These are phyloP conservation scores for Thamnophis sirtalis DNA, from an alignment of 2,113 vertebrate species.

Conservation along the genomic window DNA sequence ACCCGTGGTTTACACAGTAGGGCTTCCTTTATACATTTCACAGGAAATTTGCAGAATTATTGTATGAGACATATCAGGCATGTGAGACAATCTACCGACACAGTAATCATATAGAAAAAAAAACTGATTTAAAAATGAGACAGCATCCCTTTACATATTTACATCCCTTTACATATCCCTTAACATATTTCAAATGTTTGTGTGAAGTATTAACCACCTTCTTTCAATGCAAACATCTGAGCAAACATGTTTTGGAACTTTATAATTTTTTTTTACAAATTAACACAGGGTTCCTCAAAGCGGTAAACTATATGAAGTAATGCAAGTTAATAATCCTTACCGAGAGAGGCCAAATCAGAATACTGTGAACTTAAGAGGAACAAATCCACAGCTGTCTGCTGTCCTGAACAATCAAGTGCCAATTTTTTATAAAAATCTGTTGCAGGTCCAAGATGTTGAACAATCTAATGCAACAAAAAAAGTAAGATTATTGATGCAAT, in stretches of 20 bases:
- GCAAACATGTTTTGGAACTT: background rate
- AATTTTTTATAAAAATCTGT: constrained; percentile 99
- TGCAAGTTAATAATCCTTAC: constrained; percentile 67
- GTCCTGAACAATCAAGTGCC: constrained; percentile 94
- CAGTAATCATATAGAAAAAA: background rate
- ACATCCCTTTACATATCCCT: background rate
- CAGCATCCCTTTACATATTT: background rate
- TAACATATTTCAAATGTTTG: background rate
- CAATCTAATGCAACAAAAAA: constrained; percentile 72
- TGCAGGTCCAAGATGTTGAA: constrained; percentile 93
- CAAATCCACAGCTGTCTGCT: constrained; percentile 94
- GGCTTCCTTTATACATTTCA: background rate
- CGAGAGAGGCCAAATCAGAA: constrained; percentile 88
- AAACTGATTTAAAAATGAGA: background rate
- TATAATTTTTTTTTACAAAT: background rate
- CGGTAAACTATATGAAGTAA: background rate
- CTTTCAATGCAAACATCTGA: background rate
- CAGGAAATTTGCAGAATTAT: background rate
- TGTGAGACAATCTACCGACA: background rate
- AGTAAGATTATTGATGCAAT: background rate
- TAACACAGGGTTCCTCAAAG: background rate
- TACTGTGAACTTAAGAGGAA: constrained; percentile 96
- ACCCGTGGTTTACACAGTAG: background rate
- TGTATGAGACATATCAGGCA: background rate
- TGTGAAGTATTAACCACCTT: background rate